phyloP scores from a whole-genome alignment of 1,140 invertebrate genomes.

The Carposina sasakii region DNA sequence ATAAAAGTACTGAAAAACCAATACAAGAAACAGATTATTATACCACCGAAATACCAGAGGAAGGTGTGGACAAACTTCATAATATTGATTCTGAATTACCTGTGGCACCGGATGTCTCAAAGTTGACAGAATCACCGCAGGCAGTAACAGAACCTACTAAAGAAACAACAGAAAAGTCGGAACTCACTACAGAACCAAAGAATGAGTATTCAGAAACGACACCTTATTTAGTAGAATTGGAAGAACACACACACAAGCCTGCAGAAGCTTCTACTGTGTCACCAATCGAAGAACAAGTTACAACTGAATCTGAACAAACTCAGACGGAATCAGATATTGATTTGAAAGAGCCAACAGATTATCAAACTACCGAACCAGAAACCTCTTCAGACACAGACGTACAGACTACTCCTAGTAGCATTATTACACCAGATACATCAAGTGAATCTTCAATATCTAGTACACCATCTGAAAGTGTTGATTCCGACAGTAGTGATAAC shows the following conservation, averaged over 20 bases:
- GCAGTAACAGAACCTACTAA: background rate
- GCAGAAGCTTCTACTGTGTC: slow-evolving; percentile 21
- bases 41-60: background rate
- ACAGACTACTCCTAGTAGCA: no score
- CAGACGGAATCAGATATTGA: slow-evolving; percentile 13
- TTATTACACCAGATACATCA: no score
- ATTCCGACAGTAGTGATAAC: no score
- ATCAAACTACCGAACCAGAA: no score
- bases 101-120: background rate
- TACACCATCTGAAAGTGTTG: no score
- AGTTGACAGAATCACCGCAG: background rate
- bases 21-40: no score
- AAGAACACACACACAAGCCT: slow-evolving; percentile 53
- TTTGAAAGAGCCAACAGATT: no score
- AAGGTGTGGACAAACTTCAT: background rate
- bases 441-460: no score
- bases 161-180: slow-evolving; percentile 26
- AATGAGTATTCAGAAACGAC: slow-evolving; percentile 31
- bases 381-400: no score
- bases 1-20: background rate
- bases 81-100: background rate
- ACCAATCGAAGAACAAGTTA: slow-evolving; percentile 9
- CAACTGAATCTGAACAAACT: slow-evolving; percentile 20
- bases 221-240: slow-evolving; percentile 48
- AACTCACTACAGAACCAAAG: slow-evolving; percentile 27